A percentile compares a stretch with the other conserved stretches of the same genome.
These are phyloP conservation scores for Amiota minor DNA, from an alignment of 2,888 invertebrate species.

Conservation along the genomic window DNA sequence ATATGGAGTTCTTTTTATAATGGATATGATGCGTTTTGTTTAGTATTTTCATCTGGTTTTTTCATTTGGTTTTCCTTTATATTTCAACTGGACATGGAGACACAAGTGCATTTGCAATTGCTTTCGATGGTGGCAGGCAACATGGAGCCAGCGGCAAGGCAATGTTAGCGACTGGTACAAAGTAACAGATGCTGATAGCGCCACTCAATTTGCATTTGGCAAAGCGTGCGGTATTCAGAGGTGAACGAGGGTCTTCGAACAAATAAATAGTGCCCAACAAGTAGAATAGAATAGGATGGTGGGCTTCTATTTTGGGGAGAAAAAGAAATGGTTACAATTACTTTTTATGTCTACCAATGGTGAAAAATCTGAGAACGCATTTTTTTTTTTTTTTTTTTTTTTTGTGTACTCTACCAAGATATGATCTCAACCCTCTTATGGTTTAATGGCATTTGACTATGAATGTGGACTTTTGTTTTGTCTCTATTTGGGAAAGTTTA, in stretches of 20 bases:
- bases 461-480: not conserved
- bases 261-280: slow-evolving; percentile 3
- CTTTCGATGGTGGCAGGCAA: too few species aligned
- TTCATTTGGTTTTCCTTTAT: not conserved
- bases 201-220: slow-evolving; percentile 63
- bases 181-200: slow-evolving; percentile 52
- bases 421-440: not conserved
- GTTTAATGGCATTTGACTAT: not conserved
- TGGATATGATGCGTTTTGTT: slow-evolving; percentile 28
- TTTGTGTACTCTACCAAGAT: not conserved
- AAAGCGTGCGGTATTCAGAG: not conserved
- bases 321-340: slow-evolving; percentile 18
- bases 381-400: not conserved
- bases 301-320: not conserved
- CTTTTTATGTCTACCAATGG: slow-evolving; percentile 18
- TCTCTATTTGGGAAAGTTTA: not conserved
- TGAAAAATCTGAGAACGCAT: slow-evolving; percentile 13
- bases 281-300: not conserved
- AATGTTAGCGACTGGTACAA: not conserved
- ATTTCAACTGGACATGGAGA: slow-evolving; percentile 14
- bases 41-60: not conserved
- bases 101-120: not conserved
- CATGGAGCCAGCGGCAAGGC: too few species aligned
- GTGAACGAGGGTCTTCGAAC: not conserved
- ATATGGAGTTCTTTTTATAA: slow-evolving; percentile 12